Base-by-base conservation (phyloP, 2,113 vertebrate genomes). In the Megaleporinus macrocephalus region DNA sequence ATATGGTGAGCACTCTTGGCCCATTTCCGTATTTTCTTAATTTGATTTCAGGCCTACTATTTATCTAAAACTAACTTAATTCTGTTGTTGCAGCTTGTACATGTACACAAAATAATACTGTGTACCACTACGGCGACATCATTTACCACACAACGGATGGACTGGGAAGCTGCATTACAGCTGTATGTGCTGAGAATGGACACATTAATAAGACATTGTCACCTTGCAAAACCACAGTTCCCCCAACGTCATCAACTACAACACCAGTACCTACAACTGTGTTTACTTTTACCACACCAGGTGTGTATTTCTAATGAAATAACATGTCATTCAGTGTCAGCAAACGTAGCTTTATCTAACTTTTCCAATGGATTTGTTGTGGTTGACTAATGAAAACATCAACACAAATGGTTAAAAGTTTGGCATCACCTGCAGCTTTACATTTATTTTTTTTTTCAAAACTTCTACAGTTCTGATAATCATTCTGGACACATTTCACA, bases 131-230 rank as follows among this genome's bases (percentile, higher is more conserved):
- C 0, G 91, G 93, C 0, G 92, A 88, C 0, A 85, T 92, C 5
- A 92, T 98, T 76, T 98, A 99, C 87, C 85, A 94, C 80, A 98
- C 96, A 0, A 94, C 93, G 0, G 97, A 98, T 14, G 96, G 96
- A 18, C 87, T 86, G 0, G 96, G 95, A 27, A 87, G 92, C 27
- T 99, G 97, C 80, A 94, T 98, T 29, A 92, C 83, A 0, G 97
- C 96, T 69, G 74, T 1, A 15, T 98, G 97, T 74, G 91, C 90
- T 5, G 61, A 61, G 5, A 92, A 97, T 5, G 95, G 95, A 55
- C 95, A 89, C 0, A 80, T 97, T 27, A 33, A 77, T 0, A 95
- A 95, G 76, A 15, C 0, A 0, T 15, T 94, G 0, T 27, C 83
- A 0, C 0, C n/a, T 0, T 97, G 97, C 81, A 0, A 78, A 16